Base-by-base conservation (phyloP, 2,888 invertebrate species). In the Nemoura dubitans region DNA sequence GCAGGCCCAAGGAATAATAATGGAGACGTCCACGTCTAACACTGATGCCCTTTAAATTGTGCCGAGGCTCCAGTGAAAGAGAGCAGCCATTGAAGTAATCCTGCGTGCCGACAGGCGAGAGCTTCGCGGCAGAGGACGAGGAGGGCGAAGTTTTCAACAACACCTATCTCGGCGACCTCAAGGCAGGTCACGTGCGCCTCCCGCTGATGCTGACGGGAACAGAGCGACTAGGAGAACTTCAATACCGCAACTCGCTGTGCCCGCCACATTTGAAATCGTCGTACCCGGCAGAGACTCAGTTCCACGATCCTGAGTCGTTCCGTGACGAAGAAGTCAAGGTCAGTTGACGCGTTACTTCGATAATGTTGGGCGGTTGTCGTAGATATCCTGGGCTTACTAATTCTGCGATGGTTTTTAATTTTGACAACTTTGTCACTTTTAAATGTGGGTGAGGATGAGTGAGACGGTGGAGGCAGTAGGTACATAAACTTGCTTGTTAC, bases 211-310 rank as follows among this genome's bases (percentile, higher is more conserved):
- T 89, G 6, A 87, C 27, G 86, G 87, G 28, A 42, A 80, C 16
- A 59, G 28, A 86, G 78, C 91, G 94, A 83, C 91, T 96, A 59
- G 95, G 95, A 0, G 96, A 96, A 91, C 92, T 97, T 78, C 95
- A 95, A 89, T 94, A 95, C 91, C 93, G 97, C 77, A 97, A 97
- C 91, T 96, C 97, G 0, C 92, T 97, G 88, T 95, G 96, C 88
- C 96, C 95, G n/a, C 96, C 97, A 1, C 97, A 97, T 90, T 92
- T 97, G 87, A 96, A 96, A 92, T 96, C 96, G 88, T 95, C 96
- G 0, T 97, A 97, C 91, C 96, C 97, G 0, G 96, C 95, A 0
- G 97, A 97, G 91, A 95, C 95, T 36, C 95, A 96, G 91, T 95
- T 95, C 90, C 92, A 94, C 88, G 92, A 92, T 88, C 92, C 93